Evolutionary conservation across 2,888 invertebrate species (phyloP), one percentile per base, ranked within the genome.

Genomic region (Drosophila meridiana): DNA sequence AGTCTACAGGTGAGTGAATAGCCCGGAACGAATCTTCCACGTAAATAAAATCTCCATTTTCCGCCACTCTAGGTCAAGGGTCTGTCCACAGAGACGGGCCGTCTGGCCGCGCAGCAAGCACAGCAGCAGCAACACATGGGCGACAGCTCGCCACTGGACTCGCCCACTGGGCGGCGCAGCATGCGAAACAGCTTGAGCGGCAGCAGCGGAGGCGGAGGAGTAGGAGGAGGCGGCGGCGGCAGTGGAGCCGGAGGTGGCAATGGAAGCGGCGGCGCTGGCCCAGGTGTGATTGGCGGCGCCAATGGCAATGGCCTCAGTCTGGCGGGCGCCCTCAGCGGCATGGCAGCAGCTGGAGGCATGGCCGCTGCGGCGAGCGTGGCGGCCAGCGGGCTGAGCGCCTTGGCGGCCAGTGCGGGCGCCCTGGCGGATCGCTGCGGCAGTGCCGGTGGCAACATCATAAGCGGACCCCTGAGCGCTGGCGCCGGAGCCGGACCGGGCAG

Each of bases 1-100:
- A 97, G 96, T 93, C 95, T 97, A 91, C 97, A 97, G 95, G 97
- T 97, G 89, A 83, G 87, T 20, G 11, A 0, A n/a, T 7, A 2
- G 4, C 4, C 36, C 7, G 1, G 36, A 28, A 8, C 14, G 26
- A 38, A 14, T 14, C 53, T 13, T 38, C 26, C 8, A 14, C 14
- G 6, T 5, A 11, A 36, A 40, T 55, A 4, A n/a, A 56, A 30
- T 30, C 30, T 40, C 0, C 9, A 13, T 13, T 20, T 20, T 20
- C 20, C 20, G 30, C 6, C 45, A 26, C 8, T 40, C 6, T 40
- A 96, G 96, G 96, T 96, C 56, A 96, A 96, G 93, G 96, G 96
- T 78, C 93, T 96, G 91, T 96, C 96, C 91, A 96, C 96, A 89
- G 96, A 96, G 93, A 96, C 96, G 88, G 96, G 93, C 32, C 93